These are phyloP conservation scores for Sebastes matsubarae DNA, from an alignment of 2,797 vertebrate species.

Conservation along the genomic window DNA sequence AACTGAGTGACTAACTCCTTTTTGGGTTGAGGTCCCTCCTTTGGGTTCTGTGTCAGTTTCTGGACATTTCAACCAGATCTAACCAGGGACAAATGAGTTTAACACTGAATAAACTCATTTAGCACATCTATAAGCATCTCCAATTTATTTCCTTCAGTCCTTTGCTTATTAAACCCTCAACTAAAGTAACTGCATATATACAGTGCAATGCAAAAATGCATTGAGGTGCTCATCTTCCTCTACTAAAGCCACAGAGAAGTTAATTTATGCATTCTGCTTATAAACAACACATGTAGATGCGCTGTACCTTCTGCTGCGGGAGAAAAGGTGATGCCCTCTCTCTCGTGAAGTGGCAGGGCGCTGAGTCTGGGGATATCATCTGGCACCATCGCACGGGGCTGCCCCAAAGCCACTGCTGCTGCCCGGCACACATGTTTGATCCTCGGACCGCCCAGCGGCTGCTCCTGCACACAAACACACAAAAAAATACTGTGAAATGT, in stretches of 20 bases:
- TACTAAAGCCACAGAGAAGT: not conserved
- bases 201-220: not conserved
- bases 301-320: slow-evolving; percentile 83
- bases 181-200: not conserved
- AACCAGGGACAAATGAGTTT: not conserved
- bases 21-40: not conserved
- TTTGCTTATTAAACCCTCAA: not conserved
- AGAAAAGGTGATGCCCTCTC: slow-evolving; percentile 85
- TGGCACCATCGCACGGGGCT: slow-evolving; percentile 92
- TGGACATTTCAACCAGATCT: slow-evolving; percentile 5
- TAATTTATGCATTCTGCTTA: not conserved
- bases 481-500: not conserved
- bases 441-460: slow-evolving; percentile 85
- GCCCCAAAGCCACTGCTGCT: slow-evolving; percentile 90
- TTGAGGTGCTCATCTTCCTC: not conserved
- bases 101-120: not conserved
- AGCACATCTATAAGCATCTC: not conserved
- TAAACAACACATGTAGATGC: not conserved
- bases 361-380: slow-evolving; percentile 93
- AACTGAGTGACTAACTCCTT: not conserved
- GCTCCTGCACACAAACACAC: slow-evolving; percentile 61
- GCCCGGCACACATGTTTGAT: slow-evolving; percentile 95
- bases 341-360: slow-evolving; percentile 90
- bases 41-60: not conserved
- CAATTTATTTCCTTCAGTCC: not conserved